phyloP scores from a whole-genome alignment of 2,888 invertebrate species.

The Philereme transversata region DNA sequence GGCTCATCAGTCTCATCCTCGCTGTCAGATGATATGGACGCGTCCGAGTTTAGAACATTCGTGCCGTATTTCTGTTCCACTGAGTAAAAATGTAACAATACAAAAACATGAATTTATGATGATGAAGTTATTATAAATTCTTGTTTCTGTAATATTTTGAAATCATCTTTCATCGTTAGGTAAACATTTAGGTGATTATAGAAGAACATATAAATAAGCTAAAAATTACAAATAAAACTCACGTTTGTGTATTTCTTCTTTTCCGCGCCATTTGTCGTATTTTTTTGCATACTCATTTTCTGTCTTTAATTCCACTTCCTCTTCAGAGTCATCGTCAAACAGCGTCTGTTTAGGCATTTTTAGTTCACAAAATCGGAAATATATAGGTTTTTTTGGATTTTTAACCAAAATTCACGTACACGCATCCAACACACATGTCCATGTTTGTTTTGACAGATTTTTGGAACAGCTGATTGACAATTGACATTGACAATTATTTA shows the following conservation, averaged over 20 bases:
- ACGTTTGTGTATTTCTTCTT: conserved; percentile 94
- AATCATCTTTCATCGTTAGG: too few relatives aligned
- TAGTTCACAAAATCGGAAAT: background rate
- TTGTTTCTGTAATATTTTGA: too few relatives aligned
- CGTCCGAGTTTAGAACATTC: conserved; percentile 71
- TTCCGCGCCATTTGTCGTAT: conserved; percentile 92
- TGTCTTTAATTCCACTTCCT: conserved; percentile 85
- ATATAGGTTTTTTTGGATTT: conserved; percentile 10
- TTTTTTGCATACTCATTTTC: conserved; percentile 92
- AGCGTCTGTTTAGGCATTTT: conserved; percentile 66
- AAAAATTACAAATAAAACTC: conserved; percentile 49
- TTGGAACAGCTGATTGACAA: too few relatives aligned
- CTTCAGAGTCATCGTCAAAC: conserved; percentile 83
- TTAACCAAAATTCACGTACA: conserved; percentile 17
- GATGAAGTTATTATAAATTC: too few relatives aligned
- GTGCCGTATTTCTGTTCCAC: conserved; percentile 91
- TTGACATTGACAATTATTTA: background rate
- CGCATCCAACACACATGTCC: conserved; percentile 14
- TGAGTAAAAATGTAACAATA: conserved; percentile 52
- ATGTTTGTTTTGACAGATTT: background rate
- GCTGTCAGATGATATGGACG: conserved; percentile 78
- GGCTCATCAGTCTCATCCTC: conserved; percentile 87
- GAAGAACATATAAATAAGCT: background rate
- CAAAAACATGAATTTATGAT: too few relatives aligned
- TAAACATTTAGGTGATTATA: background rate